Evolutionary conservation across 2,113 vertebrate genomes (phyloP), one percentile per base, ranked within the genome.

Genomic region (Abramis brama): DNA sequence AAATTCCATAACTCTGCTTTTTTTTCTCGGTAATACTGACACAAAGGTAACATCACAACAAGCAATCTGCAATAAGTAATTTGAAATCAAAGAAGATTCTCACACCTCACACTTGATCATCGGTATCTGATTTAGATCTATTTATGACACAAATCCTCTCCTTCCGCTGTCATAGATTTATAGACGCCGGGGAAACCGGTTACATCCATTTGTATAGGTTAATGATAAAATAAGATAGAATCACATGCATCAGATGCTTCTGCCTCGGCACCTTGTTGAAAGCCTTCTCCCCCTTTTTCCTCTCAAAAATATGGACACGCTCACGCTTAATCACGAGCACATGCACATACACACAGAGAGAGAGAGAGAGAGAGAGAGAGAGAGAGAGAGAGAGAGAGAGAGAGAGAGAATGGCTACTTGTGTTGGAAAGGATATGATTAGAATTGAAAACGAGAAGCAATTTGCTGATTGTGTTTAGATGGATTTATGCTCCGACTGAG

Each of bases 371-470:
- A 79, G 73, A 84, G 70, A 85, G 75, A 79, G 64, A 79, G 25
- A 79, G 76, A 59, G 84, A 79, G 62, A 85, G 84, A 85, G 47
- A 79, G 45, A 68, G 83, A 70, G 85, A 79, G 84, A 86, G 70
- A 62, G 68, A 62, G 82, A 21, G 82, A 10, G 70, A 83, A 85
- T n/a, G 39, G 8, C 57, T 4, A 71, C 79, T 47, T 45, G 79
- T 47, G 12, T 6, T 68, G 59, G n/a, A 60, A 64, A 15, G 47
- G 13, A 80, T 64, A 68, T 50, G 62, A 82, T 33, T 68, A 52
- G 19, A 68, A 82, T 68, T 68, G 5, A 2, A 82, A 68, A 15
- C 43, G 60, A 50, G 23, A 64, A 66, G 79, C 79, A 82, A 82
- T 82, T 82, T 68, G 79, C 45, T 68, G 79, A 82, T 81, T 52